phyloP scores from a whole-genome alignment of 2,888 invertebrate species.

The Ichneumon xanthorius region DNA sequence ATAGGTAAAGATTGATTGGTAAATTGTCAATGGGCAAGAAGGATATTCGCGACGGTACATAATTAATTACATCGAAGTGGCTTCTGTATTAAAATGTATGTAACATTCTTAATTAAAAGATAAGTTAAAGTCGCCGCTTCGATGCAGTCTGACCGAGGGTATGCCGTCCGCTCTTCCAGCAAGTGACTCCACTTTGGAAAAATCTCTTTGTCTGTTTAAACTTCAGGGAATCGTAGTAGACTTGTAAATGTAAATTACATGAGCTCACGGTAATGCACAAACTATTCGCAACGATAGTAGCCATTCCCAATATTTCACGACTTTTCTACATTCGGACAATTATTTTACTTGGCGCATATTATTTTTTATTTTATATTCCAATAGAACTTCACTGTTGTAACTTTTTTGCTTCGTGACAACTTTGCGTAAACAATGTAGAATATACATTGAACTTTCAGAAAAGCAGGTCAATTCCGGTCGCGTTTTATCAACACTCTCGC shows the following conservation, averaged over 20 bases:
- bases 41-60: constrained; percentile 23
- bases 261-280: not conserved
- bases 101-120: not conserved
- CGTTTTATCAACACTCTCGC: not conserved
- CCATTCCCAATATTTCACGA: not conserved
- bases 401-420: not conserved
- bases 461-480: not conserved
- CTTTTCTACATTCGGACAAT: not conserved
- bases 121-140: not conserved
- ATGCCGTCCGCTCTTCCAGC: not conserved
- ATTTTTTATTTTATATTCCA: not conserved
- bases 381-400: not conserved
- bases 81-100: not conserved
- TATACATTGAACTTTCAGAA: not conserved
- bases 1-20: not conserved
- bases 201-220: not conserved
- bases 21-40: constrained; percentile 6
- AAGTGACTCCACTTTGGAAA: not conserved
- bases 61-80: constrained; percentile 11
- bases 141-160: not conserved
- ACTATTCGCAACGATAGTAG: not conserved
- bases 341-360: too few relatives aligned
- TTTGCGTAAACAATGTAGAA: not conserved
- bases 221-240: not conserved
- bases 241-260: not conserved